These are phyloP conservation scores for Aythya baeri DNA, from an alignment of 2,113 vertebrate species.

Conservation along the genomic window DNA sequence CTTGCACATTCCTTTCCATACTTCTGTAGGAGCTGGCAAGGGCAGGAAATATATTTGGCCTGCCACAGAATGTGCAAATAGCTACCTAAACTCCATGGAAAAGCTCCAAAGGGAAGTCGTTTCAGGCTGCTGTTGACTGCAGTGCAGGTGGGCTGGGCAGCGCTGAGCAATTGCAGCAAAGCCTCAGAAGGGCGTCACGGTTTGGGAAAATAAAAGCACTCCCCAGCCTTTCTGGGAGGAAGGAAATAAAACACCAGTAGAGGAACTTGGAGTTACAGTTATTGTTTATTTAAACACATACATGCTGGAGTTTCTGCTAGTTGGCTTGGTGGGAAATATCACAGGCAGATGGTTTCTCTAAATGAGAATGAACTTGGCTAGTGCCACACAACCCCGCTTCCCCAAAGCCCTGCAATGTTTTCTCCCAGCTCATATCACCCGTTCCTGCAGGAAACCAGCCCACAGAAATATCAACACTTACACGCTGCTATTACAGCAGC, in stretches of 20 bases:
- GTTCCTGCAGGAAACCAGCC: background rate
- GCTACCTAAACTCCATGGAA: background rate
- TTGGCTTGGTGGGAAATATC: background rate
- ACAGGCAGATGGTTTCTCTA: rapidly evolving
- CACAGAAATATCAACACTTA: background rate
- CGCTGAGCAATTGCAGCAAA: constrained; percentile 9
- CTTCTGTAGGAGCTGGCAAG: background rate
- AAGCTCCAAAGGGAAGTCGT: background rate
- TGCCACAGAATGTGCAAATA: background rate
- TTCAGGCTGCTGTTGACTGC: constrained; percentile 6
- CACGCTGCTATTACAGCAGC: background rate
- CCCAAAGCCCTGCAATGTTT: background rate
- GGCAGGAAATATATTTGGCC: background rate
- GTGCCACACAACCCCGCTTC: background rate
- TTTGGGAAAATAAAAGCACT: background rate
- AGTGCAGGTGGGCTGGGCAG: constrained; percentile 16
- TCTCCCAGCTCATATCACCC: background rate
- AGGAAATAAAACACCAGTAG: background rate
- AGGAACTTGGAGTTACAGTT: background rate
- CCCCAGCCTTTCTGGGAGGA: background rate
- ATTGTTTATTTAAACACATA: background rate
- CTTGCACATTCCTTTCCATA: background rate
- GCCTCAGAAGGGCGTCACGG: background rate
- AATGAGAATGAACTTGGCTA: background rate
- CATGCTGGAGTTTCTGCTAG: background rate